Percentiles rank a stretch among this genome's conserved stretches.
Evolutionary conservation across 2,888 invertebrate genomes (phyloP).

Genomic region (Epinotia brunnichana): DNA sequence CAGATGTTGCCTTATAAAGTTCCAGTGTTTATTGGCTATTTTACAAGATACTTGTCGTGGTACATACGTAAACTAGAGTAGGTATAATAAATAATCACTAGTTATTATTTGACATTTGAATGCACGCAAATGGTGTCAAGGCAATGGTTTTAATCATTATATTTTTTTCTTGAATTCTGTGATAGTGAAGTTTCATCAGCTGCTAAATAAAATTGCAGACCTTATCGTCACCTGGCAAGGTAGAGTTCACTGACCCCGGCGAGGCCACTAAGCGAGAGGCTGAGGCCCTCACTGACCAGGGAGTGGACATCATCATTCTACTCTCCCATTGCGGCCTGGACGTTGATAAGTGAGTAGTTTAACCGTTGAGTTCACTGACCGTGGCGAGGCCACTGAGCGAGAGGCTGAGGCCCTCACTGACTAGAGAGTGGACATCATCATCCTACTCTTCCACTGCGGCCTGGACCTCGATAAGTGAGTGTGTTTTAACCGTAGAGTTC

Average conservation of each 20-base stretch:
- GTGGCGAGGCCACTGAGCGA: slow-evolving; percentile 73
- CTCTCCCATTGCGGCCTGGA: slow-evolving; percentile 92
- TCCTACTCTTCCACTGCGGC: slow-evolving; percentile 93
- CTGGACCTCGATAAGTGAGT: slow-evolving; percentile 85
- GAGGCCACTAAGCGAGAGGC: slow-evolving; percentile 86
- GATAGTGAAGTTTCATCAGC: background rate
- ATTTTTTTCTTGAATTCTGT: background rate
- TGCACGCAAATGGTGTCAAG: background rate
- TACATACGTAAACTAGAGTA: background rate
- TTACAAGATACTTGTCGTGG: too few relatives aligned
- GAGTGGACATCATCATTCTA: slow-evolving; percentile 90
- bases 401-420: slow-evolving; percentile 85
- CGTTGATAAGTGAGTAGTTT: slow-evolving; percentile 82
- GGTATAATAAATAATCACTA: background rate
- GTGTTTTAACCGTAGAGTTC: slow-evolving; percentile 80
- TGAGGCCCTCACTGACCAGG: slow-evolving; percentile 81
- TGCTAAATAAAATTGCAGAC: slow-evolving; percentile 70
- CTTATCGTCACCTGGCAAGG: slow-evolving; percentile 85
- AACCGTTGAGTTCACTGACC: background rate
- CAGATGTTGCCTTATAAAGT: background rate
- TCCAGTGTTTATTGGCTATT: background rate
- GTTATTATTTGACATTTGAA: background rate
- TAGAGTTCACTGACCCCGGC: slow-evolving; percentile 87
- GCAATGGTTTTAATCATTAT: too few relatives aligned
- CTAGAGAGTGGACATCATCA: slow-evolving; percentile 89